Percentiles rank a stretch among this genome's conserved stretches.
phyloP scores from a whole-genome alignment of 1,140 invertebrate species.

The Orussus abietinus region DNA sequence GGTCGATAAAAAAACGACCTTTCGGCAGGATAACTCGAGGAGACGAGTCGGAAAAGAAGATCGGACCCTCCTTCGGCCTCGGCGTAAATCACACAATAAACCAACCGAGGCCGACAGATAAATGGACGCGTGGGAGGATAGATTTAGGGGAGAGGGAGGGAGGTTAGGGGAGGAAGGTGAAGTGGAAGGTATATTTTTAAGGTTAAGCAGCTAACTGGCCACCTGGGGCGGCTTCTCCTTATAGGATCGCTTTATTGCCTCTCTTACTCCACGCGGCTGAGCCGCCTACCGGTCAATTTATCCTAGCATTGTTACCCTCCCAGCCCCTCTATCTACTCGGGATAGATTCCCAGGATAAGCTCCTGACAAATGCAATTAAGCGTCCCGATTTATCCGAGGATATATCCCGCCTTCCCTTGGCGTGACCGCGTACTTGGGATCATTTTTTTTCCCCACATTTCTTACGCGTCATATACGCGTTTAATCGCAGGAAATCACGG shows the following conservation, averaged over 20 bases:
- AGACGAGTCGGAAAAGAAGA: no score
- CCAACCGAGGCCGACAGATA: conserved; percentile 5
- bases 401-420: no score
- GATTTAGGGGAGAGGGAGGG: conserved; percentile 8
- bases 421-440: no score
- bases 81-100: conserved; percentile 28
- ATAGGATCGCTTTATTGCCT: conserved; percentile 28
- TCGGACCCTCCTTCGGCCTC: no score
- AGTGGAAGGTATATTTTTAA: conserved; percentile 25
- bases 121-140: conserved; percentile 11
- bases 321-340: neutral
- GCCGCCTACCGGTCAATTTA: conserved; percentile 31
- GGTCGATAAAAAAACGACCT: conserved; percentile 13
- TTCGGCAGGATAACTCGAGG: no score
- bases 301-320: conserved; percentile 26
- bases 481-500: no score
- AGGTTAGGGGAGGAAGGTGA: conserved; percentile 4
- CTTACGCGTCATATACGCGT: no score
- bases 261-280: conserved; percentile 17
- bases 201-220: conserved; percentile 28
- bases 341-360: conserved; percentile 4
- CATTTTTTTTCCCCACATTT: no score
- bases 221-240: conserved; percentile 24
- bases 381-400: conserved; percentile 9
- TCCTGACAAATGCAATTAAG: conserved; percentile 14